These are phyloP conservation scores for Drosophila arawakana DNA, from an alignment of 1,140 invertebrate genomes.

Conservation along the genomic window DNA sequence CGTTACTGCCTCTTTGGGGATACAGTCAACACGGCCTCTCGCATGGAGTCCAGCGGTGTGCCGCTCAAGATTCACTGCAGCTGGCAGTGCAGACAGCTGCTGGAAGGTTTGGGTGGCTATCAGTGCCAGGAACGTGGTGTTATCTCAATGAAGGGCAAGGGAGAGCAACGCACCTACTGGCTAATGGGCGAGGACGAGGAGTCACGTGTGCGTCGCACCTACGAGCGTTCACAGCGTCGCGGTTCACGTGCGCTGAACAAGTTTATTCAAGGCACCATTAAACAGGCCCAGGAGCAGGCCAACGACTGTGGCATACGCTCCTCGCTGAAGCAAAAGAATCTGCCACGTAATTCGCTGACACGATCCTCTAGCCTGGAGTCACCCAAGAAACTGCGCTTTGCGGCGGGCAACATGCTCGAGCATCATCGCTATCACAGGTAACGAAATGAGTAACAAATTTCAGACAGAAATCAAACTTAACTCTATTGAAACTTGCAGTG, in stretches of 20 bases:
- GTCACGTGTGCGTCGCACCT: conserved; percentile 85
- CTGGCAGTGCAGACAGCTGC: conserved; percentile 88
- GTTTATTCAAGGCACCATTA: conserved; percentile 77
- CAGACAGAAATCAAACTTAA: too few relatives aligned
- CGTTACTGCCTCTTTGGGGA: conserved; percentile 97
- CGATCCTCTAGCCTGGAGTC: conserved; percentile 92
- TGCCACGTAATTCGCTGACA: conserved; percentile 74
- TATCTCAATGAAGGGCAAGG: conserved; percentile 94
- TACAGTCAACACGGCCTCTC: conserved; percentile 96
- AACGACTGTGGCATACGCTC: conserved; percentile 86
- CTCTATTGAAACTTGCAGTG: conserved; percentile 76
- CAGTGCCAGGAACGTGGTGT: conserved; percentile 89
- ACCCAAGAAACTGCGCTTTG: conserved; percentile 91
- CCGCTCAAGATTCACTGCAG: conserved; percentile 95
- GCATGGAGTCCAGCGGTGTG: conserved; percentile 96
- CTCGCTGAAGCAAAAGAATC: conserved; percentile 86
- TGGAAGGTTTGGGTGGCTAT: conserved; percentile 93
- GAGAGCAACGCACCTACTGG: conserved; percentile 94
- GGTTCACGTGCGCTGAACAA: conserved; percentile 79
- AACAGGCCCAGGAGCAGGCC: conserved; percentile 58
- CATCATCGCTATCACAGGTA: conserved; percentile 86
- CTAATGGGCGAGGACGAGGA: conserved; percentile 90
- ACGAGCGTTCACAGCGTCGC: conserved; percentile 85
- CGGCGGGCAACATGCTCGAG: conserved; percentile 88
- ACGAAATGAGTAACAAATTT: too few relatives aligned